Conservation (phyloP, 2,113 vertebrate genomes). For the Circaetus gallicus region DNA sequence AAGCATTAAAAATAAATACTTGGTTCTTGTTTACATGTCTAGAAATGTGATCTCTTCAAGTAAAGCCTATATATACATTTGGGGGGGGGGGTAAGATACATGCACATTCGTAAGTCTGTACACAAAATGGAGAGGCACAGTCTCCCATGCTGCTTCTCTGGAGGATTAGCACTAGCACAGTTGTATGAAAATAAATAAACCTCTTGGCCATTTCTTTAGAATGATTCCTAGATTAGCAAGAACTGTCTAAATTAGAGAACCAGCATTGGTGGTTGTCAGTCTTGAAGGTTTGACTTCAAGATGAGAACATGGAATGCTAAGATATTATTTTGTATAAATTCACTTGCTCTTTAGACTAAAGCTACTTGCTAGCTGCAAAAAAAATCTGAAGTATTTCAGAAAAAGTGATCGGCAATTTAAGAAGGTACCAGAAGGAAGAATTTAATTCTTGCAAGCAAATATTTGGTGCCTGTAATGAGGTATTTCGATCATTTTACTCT, state of each 20-base stretch:
- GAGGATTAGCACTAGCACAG: not conserved
- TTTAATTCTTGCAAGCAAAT: not conserved
- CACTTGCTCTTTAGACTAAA: not conserved
- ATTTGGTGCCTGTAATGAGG: not conserved
- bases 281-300: not conserved
- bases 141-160: not conserved
- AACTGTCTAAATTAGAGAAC: not conserved
- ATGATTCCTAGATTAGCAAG: not conserved
- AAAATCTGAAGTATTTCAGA: not conserved
- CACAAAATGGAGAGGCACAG: not conserved
- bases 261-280: not conserved
- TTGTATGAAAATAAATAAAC: not conserved
- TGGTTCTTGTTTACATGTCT: not conserved
- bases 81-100: rapidly evolving
- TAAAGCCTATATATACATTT: not conserved
- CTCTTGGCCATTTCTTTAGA: not conserved
- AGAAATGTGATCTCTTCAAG: not conserved
- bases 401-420: not conserved
- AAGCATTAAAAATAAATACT: not conserved
- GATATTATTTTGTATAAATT: not conserved
- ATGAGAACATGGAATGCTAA: not conserved
- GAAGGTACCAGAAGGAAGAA: not conserved
- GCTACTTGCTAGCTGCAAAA: not conserved
- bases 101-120: rapidly evolving
- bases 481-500: not conserved